Percentiles rank a stretch among this genome's conserved stretches.
Conservation (phyloP, 2,113 vertebrate genomes). For the Psephotus haematonotus region DNA sequence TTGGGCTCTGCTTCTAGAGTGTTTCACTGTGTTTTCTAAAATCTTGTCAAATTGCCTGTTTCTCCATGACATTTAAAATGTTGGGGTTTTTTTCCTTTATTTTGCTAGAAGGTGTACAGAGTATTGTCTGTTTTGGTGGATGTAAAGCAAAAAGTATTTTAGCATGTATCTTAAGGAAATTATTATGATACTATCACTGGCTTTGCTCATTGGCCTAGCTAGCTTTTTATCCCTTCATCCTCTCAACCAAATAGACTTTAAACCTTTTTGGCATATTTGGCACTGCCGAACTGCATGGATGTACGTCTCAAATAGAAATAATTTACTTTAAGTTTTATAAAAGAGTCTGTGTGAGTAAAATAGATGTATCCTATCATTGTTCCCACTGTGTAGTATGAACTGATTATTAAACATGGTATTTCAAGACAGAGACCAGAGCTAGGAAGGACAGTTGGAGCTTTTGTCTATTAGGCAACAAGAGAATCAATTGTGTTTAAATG, state of each 20-base stretch:
- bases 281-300: neutral
- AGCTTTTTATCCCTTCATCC: neutral
- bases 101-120: neutral
- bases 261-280: neutral
- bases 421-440: neutral
- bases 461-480: neutral
- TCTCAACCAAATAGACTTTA: neutral
- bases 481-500: neutral
- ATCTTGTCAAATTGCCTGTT: neutral
- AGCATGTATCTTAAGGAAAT: neutral
- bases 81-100: neutral
- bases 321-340: neutral
- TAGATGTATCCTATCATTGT: neutral
- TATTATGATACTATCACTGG: neutral
- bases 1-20: neutral
- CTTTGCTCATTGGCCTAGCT: neutral
- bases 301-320: neutral
- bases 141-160: neutral
- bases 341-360: neutral
- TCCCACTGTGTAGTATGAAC: neutral
- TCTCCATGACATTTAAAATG: neutral
- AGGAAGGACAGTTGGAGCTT: neutral
- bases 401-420: neutral
- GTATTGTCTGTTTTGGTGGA: neutral
- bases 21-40: neutral